These are phyloP conservation scores for Lepas anatifera DNA, from an alignment of 2,888 invertebrate genomes.

Conservation along the genomic window DNA sequence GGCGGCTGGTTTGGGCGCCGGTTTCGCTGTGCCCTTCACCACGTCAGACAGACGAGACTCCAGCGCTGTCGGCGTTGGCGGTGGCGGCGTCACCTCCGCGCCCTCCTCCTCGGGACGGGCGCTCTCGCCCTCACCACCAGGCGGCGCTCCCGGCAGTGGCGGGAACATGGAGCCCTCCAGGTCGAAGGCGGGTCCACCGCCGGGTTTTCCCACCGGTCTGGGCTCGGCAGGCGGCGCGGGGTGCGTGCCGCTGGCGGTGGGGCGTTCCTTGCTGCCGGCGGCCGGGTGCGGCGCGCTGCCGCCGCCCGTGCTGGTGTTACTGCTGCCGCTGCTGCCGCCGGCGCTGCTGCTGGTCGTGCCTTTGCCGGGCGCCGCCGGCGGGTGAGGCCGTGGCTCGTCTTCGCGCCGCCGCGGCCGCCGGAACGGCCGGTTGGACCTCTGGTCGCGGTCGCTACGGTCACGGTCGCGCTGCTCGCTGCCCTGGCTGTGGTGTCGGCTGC, in stretches of 20 bases:
- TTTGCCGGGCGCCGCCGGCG: constrained; percentile 22
- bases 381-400: constrained; percentile 19
- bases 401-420: constrained; percentile 21
- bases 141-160: constrained; percentile 35
- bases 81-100: background rate
- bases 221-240: constrained; percentile 12
- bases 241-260: constrained; percentile 38
- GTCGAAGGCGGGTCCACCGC: constrained; percentile 31
- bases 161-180: constrained; percentile 37
- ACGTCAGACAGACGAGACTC: constrained; percentile 53
- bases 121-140: constrained; percentile 23
- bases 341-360: constrained; percentile 25
- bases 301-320: too few species aligned
- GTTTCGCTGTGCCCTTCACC: constrained; percentile 57
- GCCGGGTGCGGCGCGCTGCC: constrained; percentile 20
- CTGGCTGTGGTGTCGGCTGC: background rate
- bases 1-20: constrained; percentile 24
- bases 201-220: background rate
- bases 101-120: constrained; percentile 21
- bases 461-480: constrained; percentile 18
- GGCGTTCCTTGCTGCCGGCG: constrained; percentile 36
- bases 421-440: background rate
- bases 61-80: constrained; percentile 9
- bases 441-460: constrained; percentile 19
- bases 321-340: too few species aligned